A percentile compares a stretch with the other conserved stretches of the same genome.
Conservation (phyloP, 2,888 invertebrate genomes). For the Caenorhabditis panamensis region DNA sequence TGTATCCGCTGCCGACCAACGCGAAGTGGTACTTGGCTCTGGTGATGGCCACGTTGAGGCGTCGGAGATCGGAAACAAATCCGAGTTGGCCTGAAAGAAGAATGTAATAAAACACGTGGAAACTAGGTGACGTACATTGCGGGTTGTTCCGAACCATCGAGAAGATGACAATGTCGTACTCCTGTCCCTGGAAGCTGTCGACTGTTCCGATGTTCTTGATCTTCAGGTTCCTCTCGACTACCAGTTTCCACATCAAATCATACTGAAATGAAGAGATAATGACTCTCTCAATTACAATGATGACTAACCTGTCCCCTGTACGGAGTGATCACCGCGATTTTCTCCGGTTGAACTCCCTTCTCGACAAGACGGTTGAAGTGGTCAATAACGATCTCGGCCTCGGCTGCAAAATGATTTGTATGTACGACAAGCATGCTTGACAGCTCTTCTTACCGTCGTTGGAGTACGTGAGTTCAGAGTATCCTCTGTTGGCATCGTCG, state of each 20-base stretch:
- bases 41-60: slow-evolving; percentile 51
- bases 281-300: no score
- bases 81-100: slow-evolving; percentile 23
- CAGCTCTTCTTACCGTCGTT: background rate
- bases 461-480: background rate
- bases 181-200: slow-evolving; percentile 48
- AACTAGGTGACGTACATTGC: slow-evolving; percentile 1
- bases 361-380: slow-evolving; percentile 6
- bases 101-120: background rate
- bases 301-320: slow-evolving; percentile 36
- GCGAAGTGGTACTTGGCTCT: slow-evolving; percentile 35
- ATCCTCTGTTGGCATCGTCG: no score
- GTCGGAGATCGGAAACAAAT: slow-evolving; percentile 24
- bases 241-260: background rate
- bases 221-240: background rate
- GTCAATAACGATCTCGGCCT: slow-evolving; percentile 5
- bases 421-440: background rate
- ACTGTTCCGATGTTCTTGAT: slow-evolving; percentile 16
- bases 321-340: slow-evolving; percentile 33
- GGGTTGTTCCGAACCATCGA: slow-evolving; percentile 35
- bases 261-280: background rate
- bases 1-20: slow-evolving; percentile 36
- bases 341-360: background rate
- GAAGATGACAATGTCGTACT: slow-evolving; percentile 42
- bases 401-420: slow-evolving; percentile 26